Evolutionary conservation across 2,113 vertebrate species (phyloP), one percentile per base, ranked within the genome.

Genomic region (Melanocharis versteri): DNA sequence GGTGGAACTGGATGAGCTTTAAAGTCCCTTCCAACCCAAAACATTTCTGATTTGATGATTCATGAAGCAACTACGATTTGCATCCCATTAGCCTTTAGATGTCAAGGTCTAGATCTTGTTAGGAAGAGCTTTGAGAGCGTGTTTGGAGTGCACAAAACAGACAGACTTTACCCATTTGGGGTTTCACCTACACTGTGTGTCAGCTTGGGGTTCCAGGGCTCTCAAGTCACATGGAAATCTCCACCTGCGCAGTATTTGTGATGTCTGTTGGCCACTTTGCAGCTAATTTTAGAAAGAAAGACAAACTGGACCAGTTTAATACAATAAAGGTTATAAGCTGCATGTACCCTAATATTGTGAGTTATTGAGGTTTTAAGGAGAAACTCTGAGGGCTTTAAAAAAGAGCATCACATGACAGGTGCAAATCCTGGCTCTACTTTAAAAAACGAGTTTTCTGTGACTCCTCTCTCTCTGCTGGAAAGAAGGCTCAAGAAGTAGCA

Each of bases 1-100:
- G 8, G 1, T 48, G 42, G 35, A 0, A 77, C 1, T 5, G 7
- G 27, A 7, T 24, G 13, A 13, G 3, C 8, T 37, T 77, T 20
- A 27, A 48, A 12, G 11, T 56, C 40, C 10, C 8, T 76, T 56
- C 47, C 56, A 15, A 48, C 31, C 15, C 48, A 56, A 83, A 56
- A 6, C 26, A 33, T 61, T 76, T 51, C 40, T 45, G 11, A 27
- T 53, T 60, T 14, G 27, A 17, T 13, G 30, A 69, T 44, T 60
- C 35, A 17, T 84, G 42, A 33, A 62, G 53, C 10, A 80, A 6
- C 35, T 22, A 1, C 14, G 27, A 39, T 76, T 87, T 83, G 3
- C 37, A 24, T 44, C 39, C 23, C 4, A 3, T 89, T 44, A 87
- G 10, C 42, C 57, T 82, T 70, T 31, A 40, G n/a, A n/a, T 68